Percentiles rank a stretch among this genome's conserved stretches.
These are phyloP conservation scores for Marcusenius ussheri DNA, from an alignment of 2,113 vertebrate genomes.

Conservation along the genomic window DNA sequence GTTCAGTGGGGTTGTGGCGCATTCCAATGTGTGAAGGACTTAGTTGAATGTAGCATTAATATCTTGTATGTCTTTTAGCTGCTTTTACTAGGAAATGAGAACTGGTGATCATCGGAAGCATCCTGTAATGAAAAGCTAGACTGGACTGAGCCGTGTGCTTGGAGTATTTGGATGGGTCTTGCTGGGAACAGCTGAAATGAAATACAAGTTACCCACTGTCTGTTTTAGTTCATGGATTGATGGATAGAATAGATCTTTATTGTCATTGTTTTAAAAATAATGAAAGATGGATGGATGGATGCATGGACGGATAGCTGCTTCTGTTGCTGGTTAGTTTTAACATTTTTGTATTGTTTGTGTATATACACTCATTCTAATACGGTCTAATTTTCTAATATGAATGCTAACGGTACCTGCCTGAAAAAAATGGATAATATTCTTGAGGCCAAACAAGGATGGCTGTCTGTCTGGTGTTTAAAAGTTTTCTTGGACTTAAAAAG, in stretches of 20 bases:
- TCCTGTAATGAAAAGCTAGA: background rate
- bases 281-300: background rate
- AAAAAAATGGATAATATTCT: background rate
- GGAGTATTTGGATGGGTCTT: background rate
- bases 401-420: background rate
- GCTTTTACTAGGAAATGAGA: background rate
- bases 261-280: background rate
- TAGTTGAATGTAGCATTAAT: background rate
- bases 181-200: background rate
- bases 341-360: background rate
- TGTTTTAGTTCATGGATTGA: background rate
- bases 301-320: background rate
- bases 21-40: background rate
- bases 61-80: background rate
- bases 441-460: background rate
- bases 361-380: background rate
- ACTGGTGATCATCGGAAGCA: background rate
- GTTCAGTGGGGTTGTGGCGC: background rate
- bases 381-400: background rate
- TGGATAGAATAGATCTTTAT: background rate
- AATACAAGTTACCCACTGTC: background rate
- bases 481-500: background rate
- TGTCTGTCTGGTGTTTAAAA: background rate
- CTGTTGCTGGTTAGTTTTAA: background rate
- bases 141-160: background rate